Evolutionary conservation across 2,888 invertebrate species (phyloP), one percentile per base, ranked within the genome.

Genomic region (Acanthopleura granulata): DNA sequence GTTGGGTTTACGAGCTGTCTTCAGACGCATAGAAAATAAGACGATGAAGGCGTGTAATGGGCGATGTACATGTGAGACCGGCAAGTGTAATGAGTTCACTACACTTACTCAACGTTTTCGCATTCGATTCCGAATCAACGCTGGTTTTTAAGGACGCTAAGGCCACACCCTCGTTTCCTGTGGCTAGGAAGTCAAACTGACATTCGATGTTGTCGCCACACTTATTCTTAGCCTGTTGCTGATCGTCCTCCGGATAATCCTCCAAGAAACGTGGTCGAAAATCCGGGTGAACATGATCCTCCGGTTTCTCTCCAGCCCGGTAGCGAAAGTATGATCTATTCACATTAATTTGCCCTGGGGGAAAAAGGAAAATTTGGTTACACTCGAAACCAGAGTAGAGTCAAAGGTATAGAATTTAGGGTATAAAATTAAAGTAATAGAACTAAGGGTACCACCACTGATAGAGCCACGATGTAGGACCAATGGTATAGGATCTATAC

Each of bases 111-210:
- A 57, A 12, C 3, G 22, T 57, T 22, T 57, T 18, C 3, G 18
- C 57, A 57, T 57, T 57, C 3, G 57, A 6, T 6, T 18, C 57
- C 57, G 57, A n/a, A 22, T 57, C 22, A 57, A n/a, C 57, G 12
- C 57, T 57, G 57, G 57, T 57, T 57, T 57, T 22, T 57, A n/a
- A n/a, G 18, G 57, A 57, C n/a, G 57, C 57, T 22, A 57, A 57
- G 57, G 66, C 66, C 29, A 66, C 29, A 18, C 49, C 71, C 40
- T 16, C 25, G n/a, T 49, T 62, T 30, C 49, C 49, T 22, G 73
- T 73, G 62, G 57, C 73, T 16, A 62, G 49, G 27, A 62, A 49
- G 62, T 73, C 73, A 73, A 62, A 73, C 25, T 51, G 49, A 73
- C 73, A 73, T 62, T 73, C 73, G 40, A 22, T 62, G 27, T 62